Percentiles rank a stretch among this genome's conserved stretches.
These are phyloP conservation scores for Leptopilina syphax DNA, from an alignment of 2,888 invertebrate species.

Conservation along the genomic window DNA sequence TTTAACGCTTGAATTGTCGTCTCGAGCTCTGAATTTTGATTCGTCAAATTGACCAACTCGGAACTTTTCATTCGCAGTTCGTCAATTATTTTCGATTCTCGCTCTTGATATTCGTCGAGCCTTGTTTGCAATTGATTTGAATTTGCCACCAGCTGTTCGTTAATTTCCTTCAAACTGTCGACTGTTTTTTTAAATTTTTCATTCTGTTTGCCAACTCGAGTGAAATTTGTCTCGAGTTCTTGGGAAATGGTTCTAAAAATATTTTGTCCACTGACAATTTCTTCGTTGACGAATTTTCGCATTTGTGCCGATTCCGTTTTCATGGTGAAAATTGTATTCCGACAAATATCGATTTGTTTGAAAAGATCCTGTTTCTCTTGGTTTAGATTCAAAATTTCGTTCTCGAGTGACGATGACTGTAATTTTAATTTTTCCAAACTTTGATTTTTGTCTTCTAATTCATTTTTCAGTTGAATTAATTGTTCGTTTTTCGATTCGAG, in stretches of 20 bases:
- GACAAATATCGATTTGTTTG: slow-evolving; percentile 60
- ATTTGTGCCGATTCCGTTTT: slow-evolving; percentile 40
- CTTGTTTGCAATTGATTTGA: slow-evolving; percentile 53
- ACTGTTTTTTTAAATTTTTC: slow-evolving; percentile 42
- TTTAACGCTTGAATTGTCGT: slow-evolving; percentile 65
- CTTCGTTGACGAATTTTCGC: slow-evolving; percentile 54
- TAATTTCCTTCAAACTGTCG: slow-evolving; percentile 47
- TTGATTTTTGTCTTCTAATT: slow-evolving; percentile 61
- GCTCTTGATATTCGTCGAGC: slow-evolving; percentile 49
- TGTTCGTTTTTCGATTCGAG: neutral
- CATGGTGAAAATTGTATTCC: slow-evolving; percentile 55
- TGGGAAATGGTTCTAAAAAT: slow-evolving; percentile 52
- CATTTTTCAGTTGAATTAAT: slow-evolving; percentile 45
- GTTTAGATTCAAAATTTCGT: slow-evolving; percentile 56
- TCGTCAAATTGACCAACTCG: slow-evolving; percentile 36
- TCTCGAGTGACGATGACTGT: slow-evolving; percentile 62
- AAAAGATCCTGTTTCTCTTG: slow-evolving; percentile 61
- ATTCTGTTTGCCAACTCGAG: slow-evolving; percentile 42
- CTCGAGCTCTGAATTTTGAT: slow-evolving; percentile 53
- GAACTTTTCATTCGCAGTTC: slow-evolving; percentile 24
- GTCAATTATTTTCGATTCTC: slow-evolving; percentile 41
- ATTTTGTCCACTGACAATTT: slow-evolving; percentile 49
- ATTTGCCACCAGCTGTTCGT: slow-evolving; percentile 38
- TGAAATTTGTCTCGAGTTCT: slow-evolving; percentile 46
- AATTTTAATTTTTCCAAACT: slow-evolving; percentile 60